Evolutionary conservation across 2,888 invertebrate species (phyloP), one percentile per base, ranked within the genome.

Genomic region (Eilema caniola): DNA sequence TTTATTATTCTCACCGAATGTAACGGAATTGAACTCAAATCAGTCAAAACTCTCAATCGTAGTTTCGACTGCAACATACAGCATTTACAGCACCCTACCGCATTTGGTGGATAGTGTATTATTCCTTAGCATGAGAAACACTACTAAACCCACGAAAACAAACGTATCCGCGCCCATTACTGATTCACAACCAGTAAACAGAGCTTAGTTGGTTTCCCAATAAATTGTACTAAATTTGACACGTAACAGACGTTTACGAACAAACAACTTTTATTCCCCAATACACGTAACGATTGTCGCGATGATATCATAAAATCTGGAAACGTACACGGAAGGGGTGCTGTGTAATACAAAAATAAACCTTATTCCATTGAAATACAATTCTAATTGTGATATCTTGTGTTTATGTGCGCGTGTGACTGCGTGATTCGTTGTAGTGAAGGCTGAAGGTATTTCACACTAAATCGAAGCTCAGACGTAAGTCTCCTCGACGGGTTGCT

Each of bases 201-300:
- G 69, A 73, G 74, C 70, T 73, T 80, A 73, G 71, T 82, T 74
- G 70, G 75, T 79, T 79, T 75, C 74, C 66, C 72, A 75, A 80
- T 79, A 81, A 81, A 83, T 77, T 75, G 73, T 71, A 78, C 67
- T 83, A 75, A 77, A 81, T 83, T 83, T 75, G 83, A 81, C 81
- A 81, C 81, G 73, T 74, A 83, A 81, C 81, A 73, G 81, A 77
- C 83, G 73, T 81, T 83, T 78, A 83, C 77, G 73, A 81, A 81
- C 77, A 73, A 83, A 79, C 79, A 81, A 81, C 83, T 81, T 83
- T 83, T 83, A 83, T 83, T 78, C 47, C 81, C 83, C 75, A 79
- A 79, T 77, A 83, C 83, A 81, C 79, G 72, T 76, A 83, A 78
- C 73, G 74, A 78, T 83, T 83, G 79, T 81, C 83, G 73, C 83